Evolutionary conservation across 1,140 invertebrate genomes (phyloP).

Genomic region (Hylaeus volcanicus): DNA sequence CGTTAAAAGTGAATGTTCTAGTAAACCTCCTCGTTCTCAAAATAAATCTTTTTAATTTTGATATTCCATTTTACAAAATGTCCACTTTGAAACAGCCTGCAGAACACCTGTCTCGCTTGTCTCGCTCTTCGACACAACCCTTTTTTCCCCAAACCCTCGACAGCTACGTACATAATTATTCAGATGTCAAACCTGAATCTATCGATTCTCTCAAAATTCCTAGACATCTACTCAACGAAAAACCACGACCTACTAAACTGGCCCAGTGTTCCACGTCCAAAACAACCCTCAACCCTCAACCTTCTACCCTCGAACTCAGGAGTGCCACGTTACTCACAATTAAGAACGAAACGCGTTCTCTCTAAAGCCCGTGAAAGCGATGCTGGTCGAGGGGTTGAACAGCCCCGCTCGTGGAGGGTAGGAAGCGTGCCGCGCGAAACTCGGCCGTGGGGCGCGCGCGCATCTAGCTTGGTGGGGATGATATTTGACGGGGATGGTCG

Average conservation of each 20-base stretch:
- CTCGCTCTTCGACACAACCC: background rate
- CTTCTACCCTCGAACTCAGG: too few species aligned
- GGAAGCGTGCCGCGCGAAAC: slow-evolving; percentile 25
- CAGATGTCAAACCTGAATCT: background rate
- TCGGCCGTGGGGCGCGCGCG: slow-evolving; percentile 61
- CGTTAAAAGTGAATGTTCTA: too few species aligned
- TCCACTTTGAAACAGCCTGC: too few species aligned
- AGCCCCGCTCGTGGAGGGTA: background rate
- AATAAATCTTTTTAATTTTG: background rate
- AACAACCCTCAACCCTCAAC: background rate
- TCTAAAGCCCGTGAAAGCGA: background rate
- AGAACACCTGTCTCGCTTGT: too few species aligned
- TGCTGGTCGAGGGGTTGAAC: background rate
- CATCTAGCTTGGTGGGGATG: slow-evolving; percentile 70
- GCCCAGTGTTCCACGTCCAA: background rate
- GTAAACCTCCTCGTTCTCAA: too few species aligned
- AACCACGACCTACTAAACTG: background rate
- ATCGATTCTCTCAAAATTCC: too few species aligned
- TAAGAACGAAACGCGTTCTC: background rate
- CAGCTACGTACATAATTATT: too few species aligned
- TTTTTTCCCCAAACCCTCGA: too few species aligned
- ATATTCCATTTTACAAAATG: too few species aligned
- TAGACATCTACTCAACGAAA: too few species aligned
- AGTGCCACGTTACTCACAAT: background rate
- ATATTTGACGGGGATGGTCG: slow-evolving; percentile 63